Percentiles rank a stretch among this genome's conserved stretches.
Evolutionary conservation across 2,888 invertebrate species (phyloP).

Genomic region (Cristatella mucedo): DNA sequence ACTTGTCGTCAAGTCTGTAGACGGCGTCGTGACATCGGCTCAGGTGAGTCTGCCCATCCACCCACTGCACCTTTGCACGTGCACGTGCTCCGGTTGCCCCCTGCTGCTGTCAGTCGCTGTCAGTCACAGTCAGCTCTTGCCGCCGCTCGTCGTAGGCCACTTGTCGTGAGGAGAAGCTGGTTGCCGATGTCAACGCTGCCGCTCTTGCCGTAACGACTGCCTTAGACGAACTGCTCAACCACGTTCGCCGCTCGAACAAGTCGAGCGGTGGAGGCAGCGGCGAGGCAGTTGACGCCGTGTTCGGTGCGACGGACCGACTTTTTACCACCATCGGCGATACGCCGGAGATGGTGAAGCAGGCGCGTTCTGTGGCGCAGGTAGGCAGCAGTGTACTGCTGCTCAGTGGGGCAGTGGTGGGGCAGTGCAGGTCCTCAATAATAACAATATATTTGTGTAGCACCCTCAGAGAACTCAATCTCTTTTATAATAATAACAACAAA

Average conservation of each 20-base stretch:
- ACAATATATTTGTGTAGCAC: too few relatives aligned
- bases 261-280: slow-evolving; percentile 45
- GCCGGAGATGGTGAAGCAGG: slow-evolving; percentile 83
- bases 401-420: neutral
- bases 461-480: too few relatives aligned
- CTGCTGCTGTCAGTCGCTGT: too few relatives aligned
- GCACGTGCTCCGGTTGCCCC: neutral
- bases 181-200: slow-evolving; percentile 61
- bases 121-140: too few relatives aligned
- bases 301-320: slow-evolving; percentile 72
- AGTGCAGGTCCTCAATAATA: too few relatives aligned
- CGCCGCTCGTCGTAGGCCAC: slow-evolving; percentile 46
- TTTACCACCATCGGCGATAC: slow-evolving; percentile 70
- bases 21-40: slow-evolving; percentile 57
- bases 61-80: neutral
- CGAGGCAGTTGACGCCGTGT: slow-evolving; percentile 71
- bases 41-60: slow-evolving; percentile 14
- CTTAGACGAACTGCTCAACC: slow-evolving; percentile 70
- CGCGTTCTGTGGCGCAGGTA: slow-evolving; percentile 65
- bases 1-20: slow-evolving; percentile 79
- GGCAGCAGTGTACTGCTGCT: slow-evolving; percentile 5
- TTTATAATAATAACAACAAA: too few relatives aligned
- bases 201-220: slow-evolving; percentile 75
- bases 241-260: too few relatives aligned
- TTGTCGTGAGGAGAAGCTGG: slow-evolving; percentile 50